Percentiles rank a stretch among this genome's conserved stretches.
Evolutionary conservation across 2,888 invertebrate species (phyloP).

Genomic region (Syritta pipiens): DNA sequence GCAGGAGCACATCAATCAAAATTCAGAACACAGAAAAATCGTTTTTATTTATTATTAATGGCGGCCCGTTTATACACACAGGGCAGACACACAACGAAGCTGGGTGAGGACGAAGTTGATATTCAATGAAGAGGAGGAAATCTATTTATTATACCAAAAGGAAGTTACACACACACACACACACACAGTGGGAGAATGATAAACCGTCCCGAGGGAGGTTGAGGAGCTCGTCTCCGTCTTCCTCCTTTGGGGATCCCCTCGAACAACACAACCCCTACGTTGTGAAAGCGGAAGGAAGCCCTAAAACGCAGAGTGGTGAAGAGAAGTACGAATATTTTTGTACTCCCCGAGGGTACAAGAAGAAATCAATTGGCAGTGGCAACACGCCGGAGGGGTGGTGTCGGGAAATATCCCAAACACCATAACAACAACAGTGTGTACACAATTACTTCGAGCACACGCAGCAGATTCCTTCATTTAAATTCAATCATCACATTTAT

Average conservation of each 20-base stretch:
- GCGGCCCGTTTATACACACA: conserved; percentile 34
- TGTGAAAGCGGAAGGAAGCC: conserved; percentile 61
- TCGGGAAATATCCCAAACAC: not conserved
- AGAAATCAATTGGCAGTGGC: conserved; percentile 67
- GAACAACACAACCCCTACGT: conserved; percentile 22
- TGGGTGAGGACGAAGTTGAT: conserved; percentile 17
- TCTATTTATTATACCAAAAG: conserved; percentile 57
- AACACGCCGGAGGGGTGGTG: conserved; percentile 41
- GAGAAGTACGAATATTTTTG: conserved; percentile 29
- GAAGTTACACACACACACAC: not conserved
- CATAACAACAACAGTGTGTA: conserved; percentile 32
- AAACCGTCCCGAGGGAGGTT: conserved; percentile 46
- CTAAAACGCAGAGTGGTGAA: conserved; percentile 42
- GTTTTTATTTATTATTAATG: conserved; percentile 65
- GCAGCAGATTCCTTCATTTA: conserved; percentile 62
- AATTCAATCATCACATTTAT: conserved; percentile 68
- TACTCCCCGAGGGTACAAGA: not conserved
- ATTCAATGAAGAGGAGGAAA: conserved; percentile 52
- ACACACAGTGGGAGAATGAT: conserved; percentile 21
- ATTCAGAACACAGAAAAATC: conserved; percentile 68
- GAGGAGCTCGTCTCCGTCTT: not conserved
- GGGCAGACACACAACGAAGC: not conserved
- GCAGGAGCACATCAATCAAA: conserved; percentile 61
- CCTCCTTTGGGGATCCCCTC: conserved; percentile 7
- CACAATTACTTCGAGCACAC: conserved; percentile 46